phyloP scores from a whole-genome alignment of 2,888 invertebrate species.

The Tachina fera region DNA sequence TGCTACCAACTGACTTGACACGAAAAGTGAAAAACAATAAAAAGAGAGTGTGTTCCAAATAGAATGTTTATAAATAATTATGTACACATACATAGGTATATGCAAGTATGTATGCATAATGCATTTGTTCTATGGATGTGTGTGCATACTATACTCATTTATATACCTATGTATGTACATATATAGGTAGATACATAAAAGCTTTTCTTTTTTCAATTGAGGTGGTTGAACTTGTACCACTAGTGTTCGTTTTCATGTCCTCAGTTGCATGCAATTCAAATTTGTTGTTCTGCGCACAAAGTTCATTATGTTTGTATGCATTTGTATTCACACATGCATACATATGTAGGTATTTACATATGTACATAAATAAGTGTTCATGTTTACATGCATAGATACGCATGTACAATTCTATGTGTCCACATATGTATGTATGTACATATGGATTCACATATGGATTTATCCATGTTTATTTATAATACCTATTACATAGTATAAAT shows the following conservation, averaged over 20 bases:
- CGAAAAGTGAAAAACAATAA: constrained; percentile 57
- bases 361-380: not conserved
- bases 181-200: not conserved
- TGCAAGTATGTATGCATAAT: not conserved
- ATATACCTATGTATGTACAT: not conserved
- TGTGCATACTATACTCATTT: not conserved
- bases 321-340: too few species aligned
- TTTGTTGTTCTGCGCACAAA: constrained; percentile 53
- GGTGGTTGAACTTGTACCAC: constrained; percentile 71
- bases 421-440: not conserved
- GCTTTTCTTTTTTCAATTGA: constrained; percentile 43
- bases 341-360: not conserved
- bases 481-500: not conserved
- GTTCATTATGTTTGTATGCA: constrained; percentile 21
- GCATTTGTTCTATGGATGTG: not conserved
- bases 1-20: constrained; percentile 56
- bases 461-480: not conserved
- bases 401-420: not conserved
- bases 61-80: constrained; percentile 36
- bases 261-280: constrained; percentile 56
- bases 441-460: too few species aligned
- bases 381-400: not conserved
- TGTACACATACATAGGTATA: too few species aligned
- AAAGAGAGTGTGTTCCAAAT: constrained; percentile 65
- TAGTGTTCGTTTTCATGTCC: constrained; percentile 55